Base-by-base conservation (phyloP, 2,888 invertebrate genomes). In the Tricholauxania praeusta region DNA sequence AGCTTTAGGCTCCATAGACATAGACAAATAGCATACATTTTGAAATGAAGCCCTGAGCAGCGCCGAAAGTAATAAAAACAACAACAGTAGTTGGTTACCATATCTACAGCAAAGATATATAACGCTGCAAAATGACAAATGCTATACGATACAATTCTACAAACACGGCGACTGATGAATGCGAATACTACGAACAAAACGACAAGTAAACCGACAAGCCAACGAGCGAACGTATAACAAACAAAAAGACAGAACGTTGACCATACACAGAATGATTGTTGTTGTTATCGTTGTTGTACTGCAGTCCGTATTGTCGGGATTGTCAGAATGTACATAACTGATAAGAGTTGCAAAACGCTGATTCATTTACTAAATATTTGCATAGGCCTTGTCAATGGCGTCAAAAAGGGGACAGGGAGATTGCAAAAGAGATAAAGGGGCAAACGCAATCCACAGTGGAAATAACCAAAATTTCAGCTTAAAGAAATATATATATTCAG, bases 331-430 rank as follows among this genome's bases (percentile, higher is more conserved):
- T 75, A 77, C 82, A 83, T 80, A 82, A 83, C 82, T 81, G 81
- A 82, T 81, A 82, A 82, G 82, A 78, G 79, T 82, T 79, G 79
- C 81, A 82, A 81, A 82, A 77, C 83, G 84, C 83, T 83, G 84
- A 83, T 83, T 84, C 83, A 84, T 84, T 83, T 82, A 82, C 83
- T 83, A 83, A 83, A 83, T 83, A 83, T 83, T 83, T 84, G 82
- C 83, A 82, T 82, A 83, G 81, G 83, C 83, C 83, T 81, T 83
- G 82, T 82, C 83, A 81, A 79, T 77, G 78, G 77, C 79, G 81
- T 80, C 79, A 80, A 79, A 82, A 80, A 8, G 60, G 78, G 32
- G 51, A 65, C 59, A 62, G 32, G 39, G 57, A 39, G 55, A 39
- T 17, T 19, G 32, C 32, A 55, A 55, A 12, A 19, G 19, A 1